Evolutionary conservation across 2,888 invertebrate species (phyloP), one percentile per base, ranked within the genome.

Genomic region (Disparrhopalites patrizii): DNA sequence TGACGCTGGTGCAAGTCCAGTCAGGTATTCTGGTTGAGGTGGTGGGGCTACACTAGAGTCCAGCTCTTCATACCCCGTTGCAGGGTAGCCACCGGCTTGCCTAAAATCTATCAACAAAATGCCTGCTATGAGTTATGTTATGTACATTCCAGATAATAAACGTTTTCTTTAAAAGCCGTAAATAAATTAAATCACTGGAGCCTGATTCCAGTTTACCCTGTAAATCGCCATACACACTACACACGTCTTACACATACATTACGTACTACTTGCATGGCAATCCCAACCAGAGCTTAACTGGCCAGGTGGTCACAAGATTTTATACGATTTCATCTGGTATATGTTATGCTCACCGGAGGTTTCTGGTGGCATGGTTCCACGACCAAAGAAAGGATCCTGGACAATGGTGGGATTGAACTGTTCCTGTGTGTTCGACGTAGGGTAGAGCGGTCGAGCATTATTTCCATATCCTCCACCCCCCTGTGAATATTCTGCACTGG

Each of bases 1-100:
- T 52, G 57, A 67, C 58, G 71, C 68, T 55, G 72, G 70, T 54
- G 74, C 63, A 58, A 73, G 70, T n/a, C n/a, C n/a, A n/a, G n/a
- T n/a, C n/a, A n/a, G n/a, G 70, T 75, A 72, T 67, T 76, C 71
- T 73, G 76, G 68, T 71, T 76, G 60, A 63, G 75, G 70, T 70
- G 75, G 66, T 70, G 75, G 67, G 70, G 77, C 76, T 77, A 76
- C 70, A 77, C 77, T 56, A 77, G 78, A 74, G 75, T 84, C 86
- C 77, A 87, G 81, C 78, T 87, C 86, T 77, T 86, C 86, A 78
- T 86, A 87, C 63, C 86, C 86, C 75, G 87, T 81, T 65, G 82
- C 81, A 15, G 76, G 76, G 73, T 81, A 82, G 18, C 80, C 78
- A 28, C 79, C 80, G 67, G 81, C 80, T 78, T 82, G 82, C 74